Evolutionary conservation across 2,888 invertebrate genomes (phyloP).

Genomic region (Eudasyphora cyanicolor): DNA sequence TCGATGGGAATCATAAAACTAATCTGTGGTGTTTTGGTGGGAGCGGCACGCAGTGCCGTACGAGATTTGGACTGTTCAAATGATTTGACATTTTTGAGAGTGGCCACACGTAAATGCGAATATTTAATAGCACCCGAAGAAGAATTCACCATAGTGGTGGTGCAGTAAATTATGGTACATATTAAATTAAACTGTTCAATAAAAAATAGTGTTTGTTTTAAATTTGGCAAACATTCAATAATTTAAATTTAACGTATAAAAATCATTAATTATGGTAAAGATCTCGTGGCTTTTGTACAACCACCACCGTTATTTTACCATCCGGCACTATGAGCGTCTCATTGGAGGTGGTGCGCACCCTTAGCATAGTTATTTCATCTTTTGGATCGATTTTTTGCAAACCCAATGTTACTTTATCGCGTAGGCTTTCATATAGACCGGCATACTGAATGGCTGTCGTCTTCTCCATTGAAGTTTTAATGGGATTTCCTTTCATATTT

Average conservation of each 20-base stretch:
- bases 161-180: conserved; percentile 68
- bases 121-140: conserved; percentile 76
- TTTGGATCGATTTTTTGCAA: conserved; percentile 72
- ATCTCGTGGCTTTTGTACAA: conserved; percentile 76
- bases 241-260: neutral
- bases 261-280: conserved; percentile 46
- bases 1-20: conserved; percentile 74
- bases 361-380: conserved; percentile 72
- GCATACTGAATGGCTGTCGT: conserved; percentile 73
- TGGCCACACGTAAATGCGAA: conserved; percentile 76
- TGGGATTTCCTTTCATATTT: conserved; percentile 75
- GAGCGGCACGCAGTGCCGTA: conserved; percentile 72
- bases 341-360: conserved; percentile 75
- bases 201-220: conserved; percentile 27
- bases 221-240: conserved; percentile 25
- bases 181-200: too few relatives aligned
- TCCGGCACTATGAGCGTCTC: conserved; percentile 77
- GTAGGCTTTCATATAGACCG: conserved; percentile 75
- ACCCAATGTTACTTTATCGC: conserved; percentile 74
- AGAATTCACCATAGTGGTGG: conserved; percentile 76
- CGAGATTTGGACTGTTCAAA: conserved; percentile 77
- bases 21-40: conserved; percentile 71
- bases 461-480: conserved; percentile 74
- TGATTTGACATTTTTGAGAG: conserved; percentile 74
- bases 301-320: conserved; percentile 76